Conservation (phyloP, 2,113 vertebrate genomes). For the Piliocolobus tephrosceles region DNA sequence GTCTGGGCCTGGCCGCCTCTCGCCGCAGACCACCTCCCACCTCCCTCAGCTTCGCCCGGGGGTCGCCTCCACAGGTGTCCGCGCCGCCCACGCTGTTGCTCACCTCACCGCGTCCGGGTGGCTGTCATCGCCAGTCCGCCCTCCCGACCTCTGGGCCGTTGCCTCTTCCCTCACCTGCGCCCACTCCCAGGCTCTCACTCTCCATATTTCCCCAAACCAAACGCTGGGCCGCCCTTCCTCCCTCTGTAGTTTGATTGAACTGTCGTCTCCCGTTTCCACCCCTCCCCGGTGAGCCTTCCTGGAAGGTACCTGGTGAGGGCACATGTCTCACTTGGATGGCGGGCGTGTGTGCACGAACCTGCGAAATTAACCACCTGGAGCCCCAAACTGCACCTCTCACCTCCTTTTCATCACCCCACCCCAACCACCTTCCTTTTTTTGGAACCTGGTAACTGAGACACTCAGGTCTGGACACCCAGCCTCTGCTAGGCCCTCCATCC, state of each 20-base stretch:
- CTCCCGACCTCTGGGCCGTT: not conserved
- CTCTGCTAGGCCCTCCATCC: not conserved
- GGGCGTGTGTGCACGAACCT: not conserved
- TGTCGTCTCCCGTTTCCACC: not conserved
- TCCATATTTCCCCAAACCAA: not conserved
- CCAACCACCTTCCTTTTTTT: not conserved
- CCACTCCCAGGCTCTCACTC: not conserved
- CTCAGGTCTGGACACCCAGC: not conserved
- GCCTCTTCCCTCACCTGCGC: not conserved
- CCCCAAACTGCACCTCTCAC: not conserved
- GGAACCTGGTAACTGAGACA: not conserved
- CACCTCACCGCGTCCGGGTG: not conserved
- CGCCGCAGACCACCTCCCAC: not conserved
- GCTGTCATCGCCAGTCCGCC: constrained; percentile 34
- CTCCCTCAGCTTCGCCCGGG: not conserved
- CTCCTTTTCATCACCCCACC: not conserved
- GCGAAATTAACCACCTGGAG: constrained; percentile 24
- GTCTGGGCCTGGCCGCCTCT: not conserved
- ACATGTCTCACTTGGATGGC: not conserved
- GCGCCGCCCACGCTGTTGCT: not conserved
- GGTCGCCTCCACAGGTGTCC: constrained; percentile 66
- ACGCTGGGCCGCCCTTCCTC: not conserved
- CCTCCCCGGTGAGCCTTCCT: not conserved
- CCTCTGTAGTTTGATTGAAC: not conserved
- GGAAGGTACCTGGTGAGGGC: not conserved